A percentile compares a stretch with the other conserved stretches of the same genome.
Conservation (phyloP, 2,888 invertebrate genomes). For the Pandemis cinnamomeana region DNA sequence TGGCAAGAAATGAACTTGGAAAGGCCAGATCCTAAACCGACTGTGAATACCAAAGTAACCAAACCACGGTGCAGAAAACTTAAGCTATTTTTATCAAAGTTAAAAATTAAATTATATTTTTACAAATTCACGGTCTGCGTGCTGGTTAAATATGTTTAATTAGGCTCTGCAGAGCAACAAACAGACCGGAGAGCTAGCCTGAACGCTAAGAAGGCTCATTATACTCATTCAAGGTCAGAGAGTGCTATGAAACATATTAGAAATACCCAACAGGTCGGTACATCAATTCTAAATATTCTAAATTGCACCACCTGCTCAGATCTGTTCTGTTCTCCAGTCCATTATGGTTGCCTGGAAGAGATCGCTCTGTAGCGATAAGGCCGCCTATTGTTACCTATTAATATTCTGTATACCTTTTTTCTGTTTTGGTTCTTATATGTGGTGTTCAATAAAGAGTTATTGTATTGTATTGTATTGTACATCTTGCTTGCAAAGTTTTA, state of each 20-base stretch:
- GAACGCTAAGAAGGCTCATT: conserved; percentile 49
- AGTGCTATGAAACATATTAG: neutral
- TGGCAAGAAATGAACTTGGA: neutral
- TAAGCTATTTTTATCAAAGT: neutral
- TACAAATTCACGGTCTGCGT: conserved; percentile 55
- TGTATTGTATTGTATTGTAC: too few relatives aligned
- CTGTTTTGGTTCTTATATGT: too few relatives aligned
- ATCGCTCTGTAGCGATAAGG: too few relatives aligned
- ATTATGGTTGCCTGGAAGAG: too few relatives aligned
- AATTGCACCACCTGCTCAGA: too few relatives aligned
- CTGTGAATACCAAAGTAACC: neutral
- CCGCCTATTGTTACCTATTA: too few relatives aligned
- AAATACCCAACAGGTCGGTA: neutral
- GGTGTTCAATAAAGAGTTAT: too few relatives aligned
- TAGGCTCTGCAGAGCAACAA: conserved; percentile 55
- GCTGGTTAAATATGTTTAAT: conserved; percentile 57
- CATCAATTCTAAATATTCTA: too few relatives aligned
- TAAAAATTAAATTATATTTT: conserved; percentile 37
- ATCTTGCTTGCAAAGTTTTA: neutral
- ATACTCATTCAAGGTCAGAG: conserved; percentile 42
- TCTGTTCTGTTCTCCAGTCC: too few relatives aligned
- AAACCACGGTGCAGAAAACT: conserved; percentile 6
- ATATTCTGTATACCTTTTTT: too few relatives aligned
- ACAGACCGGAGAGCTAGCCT: conserved; percentile 58
- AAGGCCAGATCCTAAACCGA: neutral